These are phyloP conservation scores for Drosophila tsacasi DNA, from an alignment of 1,140 invertebrate species.

Conservation along the genomic window DNA sequence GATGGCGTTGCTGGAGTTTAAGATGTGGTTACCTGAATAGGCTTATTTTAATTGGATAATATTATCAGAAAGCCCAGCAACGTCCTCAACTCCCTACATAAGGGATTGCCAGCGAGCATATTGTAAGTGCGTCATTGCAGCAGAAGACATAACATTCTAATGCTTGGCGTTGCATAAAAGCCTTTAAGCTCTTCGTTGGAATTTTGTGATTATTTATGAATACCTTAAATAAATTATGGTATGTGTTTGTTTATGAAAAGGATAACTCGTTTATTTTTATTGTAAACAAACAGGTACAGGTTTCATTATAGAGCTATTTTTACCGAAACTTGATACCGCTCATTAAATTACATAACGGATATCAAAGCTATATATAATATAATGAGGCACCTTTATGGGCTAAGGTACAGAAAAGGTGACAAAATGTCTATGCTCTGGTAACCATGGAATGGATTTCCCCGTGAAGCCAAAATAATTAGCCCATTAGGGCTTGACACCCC, in stretches of 20 bases:
- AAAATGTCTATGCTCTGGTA: background rate
- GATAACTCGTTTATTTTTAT: too few species aligned
- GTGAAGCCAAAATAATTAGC: conserved; percentile 20
- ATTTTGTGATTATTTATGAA: background rate
- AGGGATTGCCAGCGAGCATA: background rate
- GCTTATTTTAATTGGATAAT: background rate
- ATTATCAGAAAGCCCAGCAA: background rate
- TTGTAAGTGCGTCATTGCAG: background rate
- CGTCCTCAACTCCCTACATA: background rate
- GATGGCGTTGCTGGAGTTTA: background rate
- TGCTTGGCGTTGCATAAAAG: background rate
- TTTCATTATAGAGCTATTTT: too few species aligned
- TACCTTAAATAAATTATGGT: too few species aligned
- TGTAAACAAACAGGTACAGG: too few species aligned
- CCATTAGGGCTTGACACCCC: conserved; percentile 15
- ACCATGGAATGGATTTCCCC: background rate
- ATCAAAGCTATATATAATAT: too few species aligned
- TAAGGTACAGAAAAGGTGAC: background rate
- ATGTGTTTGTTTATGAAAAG: too few species aligned
- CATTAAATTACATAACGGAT: too few species aligned
- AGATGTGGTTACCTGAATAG: background rate
- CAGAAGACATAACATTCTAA: background rate
- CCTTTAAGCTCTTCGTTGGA: background rate
- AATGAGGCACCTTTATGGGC: background rate
- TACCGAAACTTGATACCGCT: too few species aligned